Percentiles rank a stretch among this genome's conserved stretches.
phyloP scores from a whole-genome alignment of 2,797 vertebrate genomes.

The Galaxias olidus region DNA sequence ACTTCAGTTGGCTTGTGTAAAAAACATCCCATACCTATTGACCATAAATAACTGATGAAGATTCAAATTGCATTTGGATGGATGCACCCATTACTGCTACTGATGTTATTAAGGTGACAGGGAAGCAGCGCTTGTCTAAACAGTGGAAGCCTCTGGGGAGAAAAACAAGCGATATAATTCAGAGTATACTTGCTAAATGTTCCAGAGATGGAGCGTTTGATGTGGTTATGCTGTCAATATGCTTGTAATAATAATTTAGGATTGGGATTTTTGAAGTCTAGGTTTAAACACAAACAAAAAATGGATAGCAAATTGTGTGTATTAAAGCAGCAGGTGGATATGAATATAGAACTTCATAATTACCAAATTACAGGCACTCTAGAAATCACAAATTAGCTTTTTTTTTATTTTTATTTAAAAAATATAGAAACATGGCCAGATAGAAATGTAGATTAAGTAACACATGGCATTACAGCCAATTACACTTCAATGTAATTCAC shows the following conservation, averaged over 20 bases:
- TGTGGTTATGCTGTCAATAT: no score
- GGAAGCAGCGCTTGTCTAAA: background rate
- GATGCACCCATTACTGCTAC: background rate
- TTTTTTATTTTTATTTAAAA: slow-evolving; percentile 64
- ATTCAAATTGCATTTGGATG: background rate
- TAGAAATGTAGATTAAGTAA: slow-evolving; percentile 33
- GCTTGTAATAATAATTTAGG: no score
- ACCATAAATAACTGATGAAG: background rate
- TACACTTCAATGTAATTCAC: slow-evolving; percentile 29
- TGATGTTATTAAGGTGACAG: background rate
- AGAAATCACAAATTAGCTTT: background rate
- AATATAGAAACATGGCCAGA: slow-evolving; percentile 58
- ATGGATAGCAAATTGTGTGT: no score
- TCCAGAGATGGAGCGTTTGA: background rate
- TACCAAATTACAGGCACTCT: background rate
- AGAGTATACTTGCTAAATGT: background rate
- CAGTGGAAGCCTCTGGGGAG: background rate
- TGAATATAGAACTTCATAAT: background rate
- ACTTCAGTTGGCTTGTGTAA: background rate
- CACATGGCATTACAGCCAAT: slow-evolving; percentile 27
- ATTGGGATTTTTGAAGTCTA: no score
- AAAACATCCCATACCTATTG: background rate
- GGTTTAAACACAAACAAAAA: no score
- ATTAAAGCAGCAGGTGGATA: background rate
- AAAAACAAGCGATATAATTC: background rate